These are phyloP conservation scores for Chymomyza amoena DNA, from an alignment of 2,888 invertebrate species.

Conservation along the genomic window DNA sequence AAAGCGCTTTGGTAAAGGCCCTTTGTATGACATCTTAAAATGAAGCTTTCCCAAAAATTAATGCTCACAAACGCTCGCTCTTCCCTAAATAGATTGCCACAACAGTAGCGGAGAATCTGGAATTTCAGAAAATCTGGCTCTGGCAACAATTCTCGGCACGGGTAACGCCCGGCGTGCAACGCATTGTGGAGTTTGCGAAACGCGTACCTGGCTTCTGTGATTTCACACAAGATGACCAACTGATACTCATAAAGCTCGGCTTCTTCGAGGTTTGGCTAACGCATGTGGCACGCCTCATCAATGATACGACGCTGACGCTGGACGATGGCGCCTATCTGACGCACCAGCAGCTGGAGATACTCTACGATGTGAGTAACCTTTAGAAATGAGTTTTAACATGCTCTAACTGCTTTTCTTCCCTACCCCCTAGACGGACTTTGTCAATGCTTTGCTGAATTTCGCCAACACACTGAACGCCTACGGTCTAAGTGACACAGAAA, in stretches of 20 bases:
- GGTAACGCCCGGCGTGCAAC: conserved; percentile 93
- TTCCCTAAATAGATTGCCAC: conserved; percentile 79
- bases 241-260: conserved; percentile 96
- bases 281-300: conserved; percentile 89
- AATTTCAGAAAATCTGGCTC: conserved; percentile 88
- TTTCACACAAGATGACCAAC: conserved; percentile 96
- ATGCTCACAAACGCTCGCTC: neutral
- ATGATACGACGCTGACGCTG: conserved; percentile 88
- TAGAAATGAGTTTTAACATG: neutral
- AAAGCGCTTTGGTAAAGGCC: too few species aligned
- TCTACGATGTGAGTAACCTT: conserved; percentile 89
- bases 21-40: neutral
- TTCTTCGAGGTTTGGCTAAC: conserved; percentile 98
- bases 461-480: conserved; percentile 86
- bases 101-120: conserved; percentile 83
- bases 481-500: conserved; percentile 91
- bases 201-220: conserved; percentile 94
- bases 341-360: conserved; percentile 89
- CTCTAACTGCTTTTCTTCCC: conserved; percentile 59
- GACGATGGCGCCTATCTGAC: conserved; percentile 93
- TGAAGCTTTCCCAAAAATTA: neutral
- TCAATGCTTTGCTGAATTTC: conserved; percentile 89
- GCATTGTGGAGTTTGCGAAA: conserved; percentile 98
- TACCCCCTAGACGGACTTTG: conserved; percentile 86
- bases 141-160: conserved; percentile 93